Evolutionary conservation across 2,888 invertebrate species (phyloP), one percentile per base, ranked within the genome.

Genomic region (Scelioninae gen. 1): DNA sequence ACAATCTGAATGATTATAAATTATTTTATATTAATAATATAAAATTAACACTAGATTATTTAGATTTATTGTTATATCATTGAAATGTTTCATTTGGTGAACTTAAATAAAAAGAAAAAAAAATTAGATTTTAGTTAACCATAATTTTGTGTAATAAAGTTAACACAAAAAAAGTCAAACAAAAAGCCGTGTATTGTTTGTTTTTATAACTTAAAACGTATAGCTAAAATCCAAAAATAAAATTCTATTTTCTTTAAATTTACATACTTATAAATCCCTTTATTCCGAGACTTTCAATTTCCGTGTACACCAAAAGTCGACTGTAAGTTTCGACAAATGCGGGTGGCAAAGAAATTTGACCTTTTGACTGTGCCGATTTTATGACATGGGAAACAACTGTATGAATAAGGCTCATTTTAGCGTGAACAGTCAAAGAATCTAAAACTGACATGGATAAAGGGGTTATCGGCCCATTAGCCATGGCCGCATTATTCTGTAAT

Each of bases 311-410:
- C 65, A 99, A 93, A 13, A 99, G 93, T 63, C 98, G 94, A 77
- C 98, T 97, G 93, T 98, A 99, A 0, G 98, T 99, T 93, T 99
- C 98, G 0, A 99, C 97, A 0, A 98, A 93, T 0, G 98, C 98
- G 0, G 98, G 98, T 0, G 98, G 96, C 90, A 97, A 94, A 0
- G 97, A 96, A 90, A 96, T 94, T 68, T 95, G 96, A 0, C 96
- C 95, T 91, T 98, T 98, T 38, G 96, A 95, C 90, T 97, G 97
- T 0, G 98, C 97, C 86, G 97, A 94, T 90, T 98, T 98, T 43
- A 98, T 96, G 56, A 98, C 97, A 90, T 98, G 96, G 0, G 97
- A 96, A 71, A 96, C 97, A 86, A 97, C 97, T 86, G 95, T 95
- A 82, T 95, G 95, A 87, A 97, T 97, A 11, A 98, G 92, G 88